phyloP scores from a whole-genome alignment of 2,113 vertebrate genomes.

The Oreochromis niloticus region DNA sequence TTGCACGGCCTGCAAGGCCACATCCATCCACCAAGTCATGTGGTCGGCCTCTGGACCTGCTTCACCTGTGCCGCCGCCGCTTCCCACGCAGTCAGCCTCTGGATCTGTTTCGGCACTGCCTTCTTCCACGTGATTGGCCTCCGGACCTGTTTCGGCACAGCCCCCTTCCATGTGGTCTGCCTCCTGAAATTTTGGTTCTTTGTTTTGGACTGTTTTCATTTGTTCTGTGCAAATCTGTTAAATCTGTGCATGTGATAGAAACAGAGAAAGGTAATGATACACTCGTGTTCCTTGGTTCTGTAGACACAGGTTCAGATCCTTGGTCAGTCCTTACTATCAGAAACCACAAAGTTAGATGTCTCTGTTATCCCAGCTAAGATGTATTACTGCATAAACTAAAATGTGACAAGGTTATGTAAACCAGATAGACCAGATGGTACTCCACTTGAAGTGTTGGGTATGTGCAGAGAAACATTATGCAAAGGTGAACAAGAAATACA shows the following conservation, averaged over 20 bases:
- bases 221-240: not conserved
- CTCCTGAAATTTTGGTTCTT: not conserved
- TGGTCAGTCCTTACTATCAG: not conserved
- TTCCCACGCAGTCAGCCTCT: not conserved
- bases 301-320: not conserved
- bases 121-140: not conserved
- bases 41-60: not conserved
- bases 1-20: not conserved
- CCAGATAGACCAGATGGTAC: rapidly evolving
- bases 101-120: no score
- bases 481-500: not conserved
- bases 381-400: not conserved
- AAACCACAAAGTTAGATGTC: not conserved
- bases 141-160: rapidly evolving
- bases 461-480: not conserved
- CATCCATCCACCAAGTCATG: not conserved
- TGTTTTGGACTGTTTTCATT: not conserved
- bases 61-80: not conserved
- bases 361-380: not conserved
- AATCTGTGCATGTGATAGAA: not conserved
- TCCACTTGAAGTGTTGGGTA: not conserved
- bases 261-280: not conserved
- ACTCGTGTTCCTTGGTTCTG: not conserved
- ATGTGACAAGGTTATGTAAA: not conserved
- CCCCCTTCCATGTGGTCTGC: not conserved